Percentiles rank a stretch among this genome's conserved stretches.
These are phyloP conservation scores for Alcedo atthis DNA, from an alignment of 2,797 vertebrate genomes.

Conservation along the genomic window DNA sequence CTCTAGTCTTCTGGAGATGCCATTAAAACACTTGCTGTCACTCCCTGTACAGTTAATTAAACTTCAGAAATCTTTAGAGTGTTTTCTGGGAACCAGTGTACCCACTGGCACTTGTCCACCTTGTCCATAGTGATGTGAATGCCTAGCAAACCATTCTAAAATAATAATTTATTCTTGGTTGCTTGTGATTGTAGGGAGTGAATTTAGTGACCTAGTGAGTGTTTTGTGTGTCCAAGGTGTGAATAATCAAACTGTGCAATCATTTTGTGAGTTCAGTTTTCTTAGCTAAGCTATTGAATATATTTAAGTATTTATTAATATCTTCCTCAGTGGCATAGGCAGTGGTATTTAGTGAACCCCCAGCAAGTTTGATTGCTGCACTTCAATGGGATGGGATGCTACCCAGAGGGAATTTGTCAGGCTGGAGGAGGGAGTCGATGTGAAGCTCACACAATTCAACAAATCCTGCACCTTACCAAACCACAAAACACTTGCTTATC, in stretches of 20 bases:
- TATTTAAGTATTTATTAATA: not conserved
- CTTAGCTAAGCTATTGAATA: not conserved
- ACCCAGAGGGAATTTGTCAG: not conserved
- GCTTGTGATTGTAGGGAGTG: not conserved
- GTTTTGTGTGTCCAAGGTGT: not conserved
- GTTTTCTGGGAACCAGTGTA: not conserved
- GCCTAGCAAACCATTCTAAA: not conserved
- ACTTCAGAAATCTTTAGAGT: not conserved
- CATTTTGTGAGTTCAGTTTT: not conserved
- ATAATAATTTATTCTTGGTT: not conserved
- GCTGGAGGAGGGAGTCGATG: not conserved
- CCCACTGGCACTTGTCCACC: not conserved
- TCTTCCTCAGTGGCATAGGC: not conserved
- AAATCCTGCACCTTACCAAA: not conserved
- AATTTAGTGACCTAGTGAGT: not conserved
- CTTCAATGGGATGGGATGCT: not conserved
- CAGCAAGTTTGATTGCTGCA: not conserved
- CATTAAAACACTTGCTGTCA: not conserved
- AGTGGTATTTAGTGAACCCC: not conserved
- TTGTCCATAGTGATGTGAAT: not conserved
- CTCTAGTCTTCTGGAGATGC: not conserved
- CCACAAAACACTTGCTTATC: not conserved
- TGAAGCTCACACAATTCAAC: not conserved
- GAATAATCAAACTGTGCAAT: not conserved
- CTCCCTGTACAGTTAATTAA: not conserved